Evolutionary conservation across 2,797 vertebrate species (phyloP).

Genomic region (Lophius americanus): DNA sequence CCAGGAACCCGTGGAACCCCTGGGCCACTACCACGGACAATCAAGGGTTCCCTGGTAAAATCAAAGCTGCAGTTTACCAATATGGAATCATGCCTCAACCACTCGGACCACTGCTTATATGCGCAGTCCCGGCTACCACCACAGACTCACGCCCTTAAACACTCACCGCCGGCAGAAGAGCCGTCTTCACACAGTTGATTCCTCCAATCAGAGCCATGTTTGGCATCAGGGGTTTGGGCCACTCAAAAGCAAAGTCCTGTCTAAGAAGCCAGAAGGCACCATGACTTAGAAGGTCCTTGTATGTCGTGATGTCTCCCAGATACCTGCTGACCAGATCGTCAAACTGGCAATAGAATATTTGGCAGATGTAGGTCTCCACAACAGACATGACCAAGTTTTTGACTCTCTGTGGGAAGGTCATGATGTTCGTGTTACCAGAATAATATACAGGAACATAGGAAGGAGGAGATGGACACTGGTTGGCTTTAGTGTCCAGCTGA

Average conservation of each 20-base stretch:
- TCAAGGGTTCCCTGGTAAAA: too few relatives aligned
- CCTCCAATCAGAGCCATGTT: conserved; percentile 86
- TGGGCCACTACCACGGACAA: too few relatives aligned
- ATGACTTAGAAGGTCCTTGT: conserved; percentile 60
- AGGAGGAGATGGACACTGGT: conserved; percentile 72
- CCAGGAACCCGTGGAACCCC: too few relatives aligned
- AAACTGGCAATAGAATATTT: conserved; percentile 52
- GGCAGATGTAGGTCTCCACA: conserved; percentile 58
- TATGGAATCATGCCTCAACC: too few relatives aligned
- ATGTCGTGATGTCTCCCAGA: conserved; percentile 60
- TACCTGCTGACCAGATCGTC: conserved; percentile 70
- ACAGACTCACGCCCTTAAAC: neutral
- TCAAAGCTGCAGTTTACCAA: too few relatives aligned
- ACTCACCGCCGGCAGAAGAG: conserved; percentile 82
- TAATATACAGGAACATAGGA: conserved; percentile 74
- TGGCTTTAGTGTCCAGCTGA: conserved; percentile 63
- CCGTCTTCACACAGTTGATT: conserved; percentile 82
- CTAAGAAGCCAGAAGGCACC: conserved; percentile 81
- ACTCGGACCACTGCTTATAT: too few relatives aligned
- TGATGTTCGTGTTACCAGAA: conserved; percentile 60
- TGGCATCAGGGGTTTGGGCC: conserved; percentile 84
- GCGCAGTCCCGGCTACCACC: too few relatives aligned
- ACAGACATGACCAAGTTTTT: conserved; percentile 61
- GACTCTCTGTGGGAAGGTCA: conserved; percentile 78
- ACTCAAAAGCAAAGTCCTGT: conserved; percentile 84